Evolutionary conservation across 2,888 invertebrate genomes (phyloP).

Genomic region (Andrena bucephala): DNA sequence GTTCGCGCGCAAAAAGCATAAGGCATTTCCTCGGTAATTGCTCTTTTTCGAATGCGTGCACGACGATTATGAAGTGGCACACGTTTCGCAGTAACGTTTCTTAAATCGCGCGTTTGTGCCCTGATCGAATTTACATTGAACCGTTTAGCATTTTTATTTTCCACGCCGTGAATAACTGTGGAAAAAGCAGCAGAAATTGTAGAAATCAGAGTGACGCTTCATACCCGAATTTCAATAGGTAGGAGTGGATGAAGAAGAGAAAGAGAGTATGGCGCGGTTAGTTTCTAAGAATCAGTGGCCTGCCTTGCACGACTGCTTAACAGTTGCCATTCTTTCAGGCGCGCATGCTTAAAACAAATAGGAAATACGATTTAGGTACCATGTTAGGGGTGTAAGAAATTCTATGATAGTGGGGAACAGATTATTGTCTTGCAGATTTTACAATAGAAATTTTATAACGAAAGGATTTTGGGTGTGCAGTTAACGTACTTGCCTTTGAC

Average conservation of each 20-base stretch:
- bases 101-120: background rate
- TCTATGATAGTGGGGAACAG: no score
- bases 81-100: background rate
- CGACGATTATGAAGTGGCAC: background rate
- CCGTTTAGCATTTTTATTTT: background rate
- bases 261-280: background rate
- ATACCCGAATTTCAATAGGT: background rate
- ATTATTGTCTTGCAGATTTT: no score
- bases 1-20: slow-evolving; percentile 35
- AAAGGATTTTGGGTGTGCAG: no score
- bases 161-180: background rate
- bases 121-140: background rate
- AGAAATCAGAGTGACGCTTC: background rate
- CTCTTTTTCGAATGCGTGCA: no score
- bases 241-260: background rate
- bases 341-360: slow-evolving; percentile 6
- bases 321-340: slow-evolving; percentile 63
- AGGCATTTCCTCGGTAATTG: slow-evolving; percentile 51
- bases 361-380: background rate
- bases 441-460: no score
- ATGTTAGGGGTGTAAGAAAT: no score
- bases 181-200: background rate
- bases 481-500: no score
- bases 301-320: slow-evolving; percentile 44
- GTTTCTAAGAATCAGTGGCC: slow-evolving; percentile 14